Base-by-base conservation (phyloP, 1,140 invertebrate species). In the Adelges cooleyi region DNA sequence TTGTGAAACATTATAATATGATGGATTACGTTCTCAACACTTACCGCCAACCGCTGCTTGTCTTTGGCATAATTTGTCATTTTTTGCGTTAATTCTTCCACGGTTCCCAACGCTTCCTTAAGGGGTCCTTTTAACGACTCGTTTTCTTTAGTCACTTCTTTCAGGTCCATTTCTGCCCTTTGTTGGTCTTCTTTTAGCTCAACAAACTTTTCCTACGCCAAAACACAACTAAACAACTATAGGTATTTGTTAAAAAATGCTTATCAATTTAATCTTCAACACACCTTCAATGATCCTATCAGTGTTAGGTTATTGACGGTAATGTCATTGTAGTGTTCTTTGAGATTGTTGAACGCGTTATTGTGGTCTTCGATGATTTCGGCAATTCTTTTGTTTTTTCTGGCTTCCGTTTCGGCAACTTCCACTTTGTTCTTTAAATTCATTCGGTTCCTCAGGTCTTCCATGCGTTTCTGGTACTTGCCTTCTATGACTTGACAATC, bases 291-390 rank as follows among this genome's bases (percentile, higher is more conserved):
- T 71, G 82, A 87, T 68, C 84, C 83, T 29, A 92, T 92, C 9
- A 92, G 75, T 52, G 82, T 87, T 66, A 95, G 78, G 75, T 95
- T 95, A 73, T 95, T 95, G 1, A 92, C 74, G 1, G 89, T 92
- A 42, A 95, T 92, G 69, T 95, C 90, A 71, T 93, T 94, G 70
- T 94, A 96, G 77, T 94, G 95, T 73, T 87, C 88, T 75, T 93
- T 95, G 72, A 95, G 85, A 72, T 94, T 87, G 46, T 82, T 80
- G 72, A 93, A 91, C 1, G 87, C 85, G 70, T 84, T 84, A 67
- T 92, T 88, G 72, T 95, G 90, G 69, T 87, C 84, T 67, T 83
- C 83, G 67, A 89, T 87, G 52, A 95, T 73, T 18, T 85, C 83
- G 15, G 84, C 82, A 15, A 94, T 83, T 73, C 94, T 89, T 56